A percentile compares a stretch with the other conserved stretches of the same genome.
Conservation (phyloP, 2,113 vertebrate genomes). For the Octodon degus region DNA sequence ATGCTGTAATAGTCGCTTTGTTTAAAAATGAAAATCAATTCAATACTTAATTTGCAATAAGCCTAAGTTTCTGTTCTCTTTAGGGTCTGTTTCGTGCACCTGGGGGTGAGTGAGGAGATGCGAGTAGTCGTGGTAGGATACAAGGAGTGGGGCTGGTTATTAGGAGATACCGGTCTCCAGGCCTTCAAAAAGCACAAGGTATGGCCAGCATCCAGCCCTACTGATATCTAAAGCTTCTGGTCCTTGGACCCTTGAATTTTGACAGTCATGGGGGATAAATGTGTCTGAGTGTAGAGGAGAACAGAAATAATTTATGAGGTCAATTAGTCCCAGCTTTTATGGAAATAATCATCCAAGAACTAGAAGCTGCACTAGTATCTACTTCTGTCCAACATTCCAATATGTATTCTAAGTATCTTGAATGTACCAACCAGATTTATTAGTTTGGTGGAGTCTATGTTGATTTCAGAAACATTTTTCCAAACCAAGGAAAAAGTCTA, state of each 20-base stretch:
- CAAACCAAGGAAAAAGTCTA: background rate
- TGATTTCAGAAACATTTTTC: background rate
- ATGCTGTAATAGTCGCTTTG: background rate
- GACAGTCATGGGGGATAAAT: background rate
- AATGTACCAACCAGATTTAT: background rate
- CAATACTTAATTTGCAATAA: constrained; percentile 7
- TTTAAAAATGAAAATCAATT: constrained; percentile 5
- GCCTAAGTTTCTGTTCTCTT: background rate
- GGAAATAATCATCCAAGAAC: constrained; percentile 8
- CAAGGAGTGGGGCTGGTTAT: background rate
- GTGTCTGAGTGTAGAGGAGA: background rate
- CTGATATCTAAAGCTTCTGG: background rate
- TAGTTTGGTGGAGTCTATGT: background rate
- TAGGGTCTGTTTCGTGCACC: background rate
- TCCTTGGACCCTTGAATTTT: background rate
- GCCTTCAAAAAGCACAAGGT: background rate
- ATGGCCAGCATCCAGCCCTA: background rate
- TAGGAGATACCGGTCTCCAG: background rate
- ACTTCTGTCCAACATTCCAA: background rate
- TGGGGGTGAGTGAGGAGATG: background rate
- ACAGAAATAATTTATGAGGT: background rate
- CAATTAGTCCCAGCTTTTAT: background rate
- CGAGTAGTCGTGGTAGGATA: background rate
- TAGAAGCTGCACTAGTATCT: background rate
- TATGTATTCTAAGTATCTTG: background rate